Percentiles rank a stretch among this genome's conserved stretches.
phyloP scores from a whole-genome alignment of 2,113 vertebrate species.

The Alligator sinensis region DNA sequence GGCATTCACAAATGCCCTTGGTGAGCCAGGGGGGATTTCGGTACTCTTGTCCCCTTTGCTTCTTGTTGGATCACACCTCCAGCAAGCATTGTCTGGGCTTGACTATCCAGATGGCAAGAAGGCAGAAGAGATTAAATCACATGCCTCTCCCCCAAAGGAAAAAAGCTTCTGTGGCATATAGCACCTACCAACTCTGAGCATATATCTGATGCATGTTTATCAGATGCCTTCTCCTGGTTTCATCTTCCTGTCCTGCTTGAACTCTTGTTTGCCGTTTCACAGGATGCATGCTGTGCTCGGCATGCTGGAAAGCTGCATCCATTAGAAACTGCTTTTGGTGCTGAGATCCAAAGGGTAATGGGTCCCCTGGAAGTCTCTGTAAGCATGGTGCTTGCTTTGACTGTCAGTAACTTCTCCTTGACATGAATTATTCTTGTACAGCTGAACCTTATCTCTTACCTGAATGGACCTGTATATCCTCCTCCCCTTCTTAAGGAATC shows the following conservation, averaged over 20 bases:
- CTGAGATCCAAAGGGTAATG: neutral
- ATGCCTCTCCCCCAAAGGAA: neutral
- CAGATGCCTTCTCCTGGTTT: too few species aligned
- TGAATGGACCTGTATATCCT: neutral
- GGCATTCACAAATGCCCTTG: too few species aligned
- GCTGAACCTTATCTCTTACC: neutral
- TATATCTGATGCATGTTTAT: too few species aligned
- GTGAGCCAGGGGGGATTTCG: too few species aligned
- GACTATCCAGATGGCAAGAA: neutral
- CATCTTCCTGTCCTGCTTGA: neutral
- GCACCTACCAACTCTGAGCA: neutral
- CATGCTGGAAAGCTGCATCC: neutral
- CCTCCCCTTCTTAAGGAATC: neutral
- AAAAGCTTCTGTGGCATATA: neutral
- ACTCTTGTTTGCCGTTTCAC: neutral
- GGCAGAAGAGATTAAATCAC: rapidly evolving
- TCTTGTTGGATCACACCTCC: neutral
- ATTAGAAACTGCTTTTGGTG: neutral
- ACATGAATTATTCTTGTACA: neutral
- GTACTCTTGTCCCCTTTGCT: too few species aligned
- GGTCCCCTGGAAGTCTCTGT: neutral
- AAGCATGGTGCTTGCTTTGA: neutral
- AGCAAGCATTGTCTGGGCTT: neutral
- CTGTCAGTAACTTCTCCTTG: neutral
- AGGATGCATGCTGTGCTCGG: neutral